Evolutionary conservation across 2,888 invertebrate genomes (phyloP).

Genomic region (Macropis europaea): DNA sequence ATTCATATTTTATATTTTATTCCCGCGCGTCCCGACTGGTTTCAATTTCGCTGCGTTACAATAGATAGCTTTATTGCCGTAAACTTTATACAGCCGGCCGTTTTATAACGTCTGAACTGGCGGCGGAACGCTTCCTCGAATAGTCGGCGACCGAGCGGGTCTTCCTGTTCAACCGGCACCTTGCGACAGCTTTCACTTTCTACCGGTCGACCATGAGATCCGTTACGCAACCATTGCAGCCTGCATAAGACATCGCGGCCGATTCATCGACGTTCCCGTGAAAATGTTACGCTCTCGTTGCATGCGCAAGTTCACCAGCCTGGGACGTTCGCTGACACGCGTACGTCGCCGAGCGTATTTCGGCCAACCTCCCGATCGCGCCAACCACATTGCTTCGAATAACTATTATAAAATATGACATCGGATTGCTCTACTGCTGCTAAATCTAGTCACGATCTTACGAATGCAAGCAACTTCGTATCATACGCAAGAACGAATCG

Average conservation of each 20-base stretch:
- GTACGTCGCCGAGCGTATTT: too few species aligned
- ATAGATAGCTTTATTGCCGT: constrained; percentile 26
- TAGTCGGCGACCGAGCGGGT: neutral
- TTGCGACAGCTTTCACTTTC: constrained; percentile 29
- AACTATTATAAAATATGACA: too few species aligned
- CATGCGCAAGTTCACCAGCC: too few species aligned
- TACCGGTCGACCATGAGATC: neutral
- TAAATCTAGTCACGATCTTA: too few species aligned
- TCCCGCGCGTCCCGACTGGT: constrained; percentile 27
- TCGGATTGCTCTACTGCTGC: too few species aligned
- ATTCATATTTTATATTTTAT: constrained; percentile 52
- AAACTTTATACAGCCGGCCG: constrained; percentile 18
- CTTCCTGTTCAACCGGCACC: neutral
- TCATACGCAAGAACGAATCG: too few species aligned
- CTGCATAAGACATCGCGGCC: constrained; percentile 8
- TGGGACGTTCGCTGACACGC: too few species aligned
- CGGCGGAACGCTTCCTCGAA: neutral
- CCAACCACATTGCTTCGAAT: too few species aligned
- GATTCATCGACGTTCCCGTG: neutral
- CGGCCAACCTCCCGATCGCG: too few species aligned
- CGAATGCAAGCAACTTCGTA: too few species aligned
- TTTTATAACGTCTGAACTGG: constrained; percentile 15
- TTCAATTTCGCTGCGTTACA: constrained; percentile 42
- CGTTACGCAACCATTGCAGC: constrained; percentile 28
- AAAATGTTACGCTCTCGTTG: too few species aligned